Evolutionary conservation across 2,113 vertebrate genomes (phyloP), one percentile per base, ranked within the genome.

Genomic region (Orcinus orca): DNA sequence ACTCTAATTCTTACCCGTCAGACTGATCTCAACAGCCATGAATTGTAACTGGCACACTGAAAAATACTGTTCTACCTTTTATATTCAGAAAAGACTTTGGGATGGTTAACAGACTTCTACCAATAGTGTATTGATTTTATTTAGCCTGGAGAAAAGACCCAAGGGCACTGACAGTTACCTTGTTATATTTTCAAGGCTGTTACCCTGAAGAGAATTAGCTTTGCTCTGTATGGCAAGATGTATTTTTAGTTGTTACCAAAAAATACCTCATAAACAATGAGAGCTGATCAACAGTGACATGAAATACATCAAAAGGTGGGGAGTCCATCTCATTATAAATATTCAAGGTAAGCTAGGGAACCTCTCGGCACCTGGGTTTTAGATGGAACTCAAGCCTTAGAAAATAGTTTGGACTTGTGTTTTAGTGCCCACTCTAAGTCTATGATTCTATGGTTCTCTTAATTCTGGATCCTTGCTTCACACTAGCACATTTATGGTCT

Each of bases 231-330:
- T 55, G 47, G 38, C 50, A 92, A 97, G 67, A 63, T 53, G 9
- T 38, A 96, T 60, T 88, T 90, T 50, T 36, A 90, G 17, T 88
- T n/a, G 68, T 74, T 67, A 60, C 7, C 79, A 95, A 68, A 93
- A 87, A 68, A 87, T 26, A 81, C 5, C 12, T 94, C 26, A 86
- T 25, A 68, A 92, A 85, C 50, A 74, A 65, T 21, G 53, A 67
- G 44, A 84, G 41, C 3, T 88, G 76, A 92, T 92, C 73, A 95
- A 50, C 77, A 50, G 31, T 17, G 44, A 68, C 90, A 83, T 13
- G 26, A 83, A 89, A 76, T 44, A 80, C 31, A 95, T 36, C 36
- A 81, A 41, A 26, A 89, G 38, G n/a, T 18, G 14, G 47, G 17
- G 14, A 84, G 13, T 13, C 25, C 12, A 21, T 84, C n/a, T 88